Conservation (phyloP, 2,113 vertebrate species). For the Thermophis baileyi region DNA sequence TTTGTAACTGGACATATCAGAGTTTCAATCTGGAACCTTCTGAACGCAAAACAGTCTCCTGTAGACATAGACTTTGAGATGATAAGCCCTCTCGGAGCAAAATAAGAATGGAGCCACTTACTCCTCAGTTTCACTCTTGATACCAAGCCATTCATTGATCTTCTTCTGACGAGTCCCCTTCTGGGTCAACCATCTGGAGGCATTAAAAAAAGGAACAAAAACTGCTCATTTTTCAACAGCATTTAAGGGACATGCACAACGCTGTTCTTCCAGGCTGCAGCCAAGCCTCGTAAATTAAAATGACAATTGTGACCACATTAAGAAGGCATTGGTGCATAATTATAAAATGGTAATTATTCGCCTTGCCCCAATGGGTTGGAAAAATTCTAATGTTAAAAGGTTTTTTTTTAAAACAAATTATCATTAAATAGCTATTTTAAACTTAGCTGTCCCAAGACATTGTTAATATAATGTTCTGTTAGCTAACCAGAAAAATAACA, state of each 20-base stretch:
- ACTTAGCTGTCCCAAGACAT: not conserved
- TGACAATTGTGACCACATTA: not conserved
- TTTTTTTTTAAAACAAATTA: not conserved
- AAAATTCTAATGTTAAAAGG: not conserved
- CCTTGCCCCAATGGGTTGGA: not conserved
- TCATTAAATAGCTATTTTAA: not conserved
- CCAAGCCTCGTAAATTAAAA: not conserved
- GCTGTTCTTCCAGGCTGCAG: not conserved
- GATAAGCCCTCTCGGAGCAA: not conserved
- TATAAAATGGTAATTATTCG: not conserved
- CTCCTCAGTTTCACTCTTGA: constrained; percentile 78
- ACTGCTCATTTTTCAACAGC: not conserved
- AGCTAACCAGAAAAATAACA: not conserved
- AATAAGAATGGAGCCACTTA: constrained; percentile 56
- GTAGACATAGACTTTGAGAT: not conserved
- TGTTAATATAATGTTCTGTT: not conserved
- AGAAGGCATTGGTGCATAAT: not conserved
- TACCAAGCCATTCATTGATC: constrained; percentile 81
- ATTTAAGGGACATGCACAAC: not conserved
- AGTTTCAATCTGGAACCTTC: not conserved
- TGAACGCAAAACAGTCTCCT: not conserved
- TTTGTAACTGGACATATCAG: not conserved
- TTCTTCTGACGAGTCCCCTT: constrained; percentile 80
- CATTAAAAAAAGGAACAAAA: not conserved
- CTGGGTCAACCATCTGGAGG: constrained; percentile 76